Percentiles rank a stretch among this genome's conserved stretches.
Evolutionary conservation across 2,113 vertebrate species (phyloP).

Genomic region (Willisornis vidua): DNA sequence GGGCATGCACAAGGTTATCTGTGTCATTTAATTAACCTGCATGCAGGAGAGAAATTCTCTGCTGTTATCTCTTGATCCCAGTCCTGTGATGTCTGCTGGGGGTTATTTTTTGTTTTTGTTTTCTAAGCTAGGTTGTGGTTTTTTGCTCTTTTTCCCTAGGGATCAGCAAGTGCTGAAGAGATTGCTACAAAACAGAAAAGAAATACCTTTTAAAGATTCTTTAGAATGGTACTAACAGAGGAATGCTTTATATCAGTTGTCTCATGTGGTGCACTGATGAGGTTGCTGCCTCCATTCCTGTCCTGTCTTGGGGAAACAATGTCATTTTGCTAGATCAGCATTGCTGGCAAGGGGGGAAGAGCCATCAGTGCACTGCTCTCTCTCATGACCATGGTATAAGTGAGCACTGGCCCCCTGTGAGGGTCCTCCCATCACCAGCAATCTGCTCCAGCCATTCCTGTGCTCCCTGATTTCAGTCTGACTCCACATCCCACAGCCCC

Average conservation of each 20-base stretch:
- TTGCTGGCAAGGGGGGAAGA: not conserved
- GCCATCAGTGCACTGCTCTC: not conserved
- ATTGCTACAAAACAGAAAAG: conserved; percentile 9
- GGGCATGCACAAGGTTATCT: conserved; percentile 72
- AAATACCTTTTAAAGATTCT: conserved; percentile 4
- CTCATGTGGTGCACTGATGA: not conserved
- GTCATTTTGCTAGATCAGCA: conserved; percentile 5
- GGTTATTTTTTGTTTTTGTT: conserved; percentile 53
- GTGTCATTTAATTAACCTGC: conserved; percentile 73
- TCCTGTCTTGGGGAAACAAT: not conserved
- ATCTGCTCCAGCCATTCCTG: not conserved
- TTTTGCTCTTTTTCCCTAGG: not conserved
- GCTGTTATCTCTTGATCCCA: conserved; percentile 70
- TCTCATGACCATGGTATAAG: not conserved
- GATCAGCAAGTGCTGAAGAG: conserved; percentile 27
- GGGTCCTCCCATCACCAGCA: not conserved
- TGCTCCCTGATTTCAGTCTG: not conserved
- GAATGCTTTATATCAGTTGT: not conserved
- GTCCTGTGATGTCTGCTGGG: conserved; percentile 64
- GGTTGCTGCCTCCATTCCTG: not conserved
- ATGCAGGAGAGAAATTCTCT: conserved; percentile 64
- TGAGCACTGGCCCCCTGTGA: not conserved
- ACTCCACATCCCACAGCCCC: not conserved
- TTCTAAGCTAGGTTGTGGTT: conserved; percentile 15
- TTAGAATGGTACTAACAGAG: not conserved